Percentiles rank a stretch among this genome's conserved stretches.
These are phyloP conservation scores for Linnaemya vulpina DNA, from an alignment of 2,888 invertebrate genomes.

Conservation along the genomic window DNA sequence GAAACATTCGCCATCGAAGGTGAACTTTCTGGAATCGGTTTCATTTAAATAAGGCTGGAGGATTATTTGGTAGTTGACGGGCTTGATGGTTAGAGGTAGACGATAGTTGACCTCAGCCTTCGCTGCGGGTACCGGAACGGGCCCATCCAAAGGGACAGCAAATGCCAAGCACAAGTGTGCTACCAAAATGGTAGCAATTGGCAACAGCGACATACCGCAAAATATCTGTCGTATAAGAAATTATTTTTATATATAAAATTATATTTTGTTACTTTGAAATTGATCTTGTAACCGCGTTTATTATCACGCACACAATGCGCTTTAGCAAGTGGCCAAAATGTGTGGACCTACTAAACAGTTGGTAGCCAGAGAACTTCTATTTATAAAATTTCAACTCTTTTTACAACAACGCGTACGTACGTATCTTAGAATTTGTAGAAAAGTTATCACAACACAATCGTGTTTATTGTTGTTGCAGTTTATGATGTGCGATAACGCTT, in stretches of 20 bases:
- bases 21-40: constrained; percentile 77
- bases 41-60: constrained; percentile 84
- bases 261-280: not conserved
- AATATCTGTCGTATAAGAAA: not conserved
- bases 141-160: constrained; percentile 69
- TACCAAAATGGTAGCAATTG: constrained; percentile 69
- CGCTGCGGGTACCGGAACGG: constrained; percentile 49
- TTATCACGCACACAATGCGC: constrained; percentile 8
- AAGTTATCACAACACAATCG: constrained; percentile 30
- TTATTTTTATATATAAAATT: not conserved
- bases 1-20: constrained; percentile 80
- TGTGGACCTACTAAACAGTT: constrained; percentile 71
- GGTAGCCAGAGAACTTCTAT: constrained; percentile 58
- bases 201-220: constrained; percentile 55
- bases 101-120: constrained; percentile 75
- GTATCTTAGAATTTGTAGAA: constrained; percentile 5
- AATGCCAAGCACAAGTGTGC: constrained; percentile 72
- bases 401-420: not conserved
- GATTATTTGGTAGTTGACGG: constrained; percentile 84
- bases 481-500: constrained; percentile 57
- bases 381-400: constrained; percentile 66
- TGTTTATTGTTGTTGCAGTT: constrained; percentile 8
- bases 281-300: not conserved
- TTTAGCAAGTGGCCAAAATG: constrained; percentile 50
- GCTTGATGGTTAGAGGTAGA: constrained; percentile 81